Base-by-base conservation (phyloP, 2,888 invertebrate species). In the Neocrepidodera transversa region DNA sequence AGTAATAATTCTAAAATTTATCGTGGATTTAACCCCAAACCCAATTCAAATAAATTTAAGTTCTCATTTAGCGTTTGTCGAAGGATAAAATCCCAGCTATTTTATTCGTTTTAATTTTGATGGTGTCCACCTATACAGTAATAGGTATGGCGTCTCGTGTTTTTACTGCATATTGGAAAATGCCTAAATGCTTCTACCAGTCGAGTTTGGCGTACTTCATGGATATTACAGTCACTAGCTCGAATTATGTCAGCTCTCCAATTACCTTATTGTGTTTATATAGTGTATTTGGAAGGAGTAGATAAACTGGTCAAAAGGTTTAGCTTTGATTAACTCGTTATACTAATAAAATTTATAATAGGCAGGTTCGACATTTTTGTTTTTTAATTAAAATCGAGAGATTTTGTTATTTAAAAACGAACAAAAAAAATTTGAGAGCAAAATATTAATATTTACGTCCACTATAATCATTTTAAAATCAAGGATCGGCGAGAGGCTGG, bases 31-130 rank as follows among this genome's bases (percentile, higher is more conserved):
- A n/a, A 16, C 17, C 30, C 5, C 8, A 51, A 17, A 7, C 16
- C 30, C 42, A 51, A 51, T 51, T 51, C 23, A 28, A 51, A 51
- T 51, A 51, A 51, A 51, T 51, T 42, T 18, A n/a, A 16, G 10
- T 17, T 30, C 18, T 42, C 28, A 28, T 42, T 30, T 30, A n/a
- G 5, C 28, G 30, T 16, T 28, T 28, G 26, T 42, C 18, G 51
- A 30, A 16, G 28, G 38, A 62, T 62, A 42, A 51, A 40, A 42
- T 13, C 30, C 51, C 17, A 28, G 64, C 58, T 53, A 65, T 65
- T 69, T 69, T 67, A 69, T 60, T 38, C 53, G 68, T 66, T 66
- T 69, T 69, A 66, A 69, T 68, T 69, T 68, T 60, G 56, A 55
- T 48, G 56, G 62, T 64, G 68, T 63, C 69, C 60, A 52, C 40